Conservation (phyloP, 2,888 invertebrate species). For the Tricholauxania praeusta region DNA sequence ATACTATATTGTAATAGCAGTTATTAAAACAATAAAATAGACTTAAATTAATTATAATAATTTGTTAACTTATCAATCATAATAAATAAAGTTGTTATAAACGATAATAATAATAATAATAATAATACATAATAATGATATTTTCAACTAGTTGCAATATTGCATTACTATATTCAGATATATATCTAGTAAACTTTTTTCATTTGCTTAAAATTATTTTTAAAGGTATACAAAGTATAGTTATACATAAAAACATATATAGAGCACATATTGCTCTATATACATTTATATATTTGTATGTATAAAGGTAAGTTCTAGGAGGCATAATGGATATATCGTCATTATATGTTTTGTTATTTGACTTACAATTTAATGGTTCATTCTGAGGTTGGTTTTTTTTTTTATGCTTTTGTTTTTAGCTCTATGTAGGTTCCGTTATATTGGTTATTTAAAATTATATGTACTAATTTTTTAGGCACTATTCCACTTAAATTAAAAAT, state of each 20-base stretch:
- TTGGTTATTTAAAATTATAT: neutral
- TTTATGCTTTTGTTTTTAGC: neutral
- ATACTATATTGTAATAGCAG: too few species aligned
- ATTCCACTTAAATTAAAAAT: conserved; percentile 24
- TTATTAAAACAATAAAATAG: too few species aligned
- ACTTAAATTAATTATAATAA: too few species aligned
- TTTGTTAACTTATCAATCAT: too few species aligned
- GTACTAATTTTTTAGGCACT: conserved; percentile 31
- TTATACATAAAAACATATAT: neutral
- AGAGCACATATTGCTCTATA: neutral
- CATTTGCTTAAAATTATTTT: conserved; percentile 8
- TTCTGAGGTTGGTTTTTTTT: conserved; percentile 1
- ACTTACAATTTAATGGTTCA: conserved; percentile 29
- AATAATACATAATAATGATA: neutral
- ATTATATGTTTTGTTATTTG: conserved; percentile 10
- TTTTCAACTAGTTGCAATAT: neutral
- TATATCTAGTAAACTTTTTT: neutral
- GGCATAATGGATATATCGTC: conserved; percentile 22
- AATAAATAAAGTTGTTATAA: too few species aligned
- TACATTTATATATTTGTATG: conserved; percentile 10
- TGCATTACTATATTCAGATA: neutral
- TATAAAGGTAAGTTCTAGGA: conserved; percentile 17
- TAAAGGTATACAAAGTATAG: conserved; percentile 23
- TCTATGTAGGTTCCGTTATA: conserved; percentile 5
- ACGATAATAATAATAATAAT: too few species aligned